Evolutionary conservation across 2,113 vertebrate genomes (phyloP).

Genomic region (Microcebus lehilahytsara): DNA sequence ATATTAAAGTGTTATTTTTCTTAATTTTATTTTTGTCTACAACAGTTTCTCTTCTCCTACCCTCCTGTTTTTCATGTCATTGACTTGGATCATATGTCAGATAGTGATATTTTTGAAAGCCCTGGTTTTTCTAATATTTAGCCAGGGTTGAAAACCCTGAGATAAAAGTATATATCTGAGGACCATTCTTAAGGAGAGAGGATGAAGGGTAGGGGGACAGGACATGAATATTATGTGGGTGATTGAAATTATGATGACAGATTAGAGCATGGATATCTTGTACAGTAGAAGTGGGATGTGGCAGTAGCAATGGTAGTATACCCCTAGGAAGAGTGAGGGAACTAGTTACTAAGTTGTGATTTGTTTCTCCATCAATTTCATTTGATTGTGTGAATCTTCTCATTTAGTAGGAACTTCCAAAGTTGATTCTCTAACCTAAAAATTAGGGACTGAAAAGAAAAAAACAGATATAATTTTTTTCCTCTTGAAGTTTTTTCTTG

Average conservation of each 20-base stretch:
- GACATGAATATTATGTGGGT: background rate
- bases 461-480: background rate
- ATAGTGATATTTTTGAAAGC: background rate
- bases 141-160: background rate
- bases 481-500: background rate
- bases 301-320: too few species aligned
- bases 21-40: background rate
- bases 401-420: background rate
- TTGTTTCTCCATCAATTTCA: background rate
- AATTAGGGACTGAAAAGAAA: constrained; percentile 4
- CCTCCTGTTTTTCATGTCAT: background rate
- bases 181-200: background rate
- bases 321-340: background rate
- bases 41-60: background rate
- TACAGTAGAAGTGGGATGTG: background rate
- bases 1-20: background rate
- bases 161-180: background rate
- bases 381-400: background rate
- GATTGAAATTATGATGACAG: background rate
- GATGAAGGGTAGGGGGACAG: background rate
- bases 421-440: background rate
- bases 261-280: background rate
- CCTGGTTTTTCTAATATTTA: background rate
- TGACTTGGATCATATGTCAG: background rate
- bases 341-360: too few species aligned